Evolutionary conservation across 2,888 invertebrate genomes (phyloP).

Genomic region (Epinotia nisella): DNA sequence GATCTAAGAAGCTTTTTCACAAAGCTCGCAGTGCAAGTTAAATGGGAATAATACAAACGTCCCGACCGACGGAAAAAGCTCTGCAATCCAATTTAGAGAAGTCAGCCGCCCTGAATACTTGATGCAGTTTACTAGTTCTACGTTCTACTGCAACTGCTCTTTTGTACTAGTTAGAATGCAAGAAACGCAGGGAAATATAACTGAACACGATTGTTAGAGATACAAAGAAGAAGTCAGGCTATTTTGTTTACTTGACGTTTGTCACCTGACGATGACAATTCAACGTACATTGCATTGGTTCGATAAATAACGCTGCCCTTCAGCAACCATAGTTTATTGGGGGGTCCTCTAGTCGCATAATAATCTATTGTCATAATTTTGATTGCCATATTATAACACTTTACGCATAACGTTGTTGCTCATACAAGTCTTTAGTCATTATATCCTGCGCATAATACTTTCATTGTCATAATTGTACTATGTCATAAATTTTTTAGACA

Average conservation of each 20-base stretch:
- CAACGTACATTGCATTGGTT: too few relatives aligned
- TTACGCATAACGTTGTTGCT: too few relatives aligned
- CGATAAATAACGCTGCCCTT: too few relatives aligned
- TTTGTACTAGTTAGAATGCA: background rate
- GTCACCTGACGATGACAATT: background rate
- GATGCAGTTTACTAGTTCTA: background rate
- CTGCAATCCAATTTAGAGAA: background rate
- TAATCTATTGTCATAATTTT: too few relatives aligned
- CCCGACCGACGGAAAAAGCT: background rate
- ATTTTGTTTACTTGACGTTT: background rate
- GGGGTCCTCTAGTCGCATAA: too few relatives aligned
- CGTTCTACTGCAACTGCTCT: background rate
- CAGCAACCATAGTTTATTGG: too few relatives aligned
- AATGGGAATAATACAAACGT: conserved; percentile 5
- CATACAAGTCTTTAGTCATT: too few relatives aligned
- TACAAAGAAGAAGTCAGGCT: background rate
- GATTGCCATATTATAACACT: too few relatives aligned
- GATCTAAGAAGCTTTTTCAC: background rate
- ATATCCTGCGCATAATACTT: too few relatives aligned
- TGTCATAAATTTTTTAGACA: too few relatives aligned
- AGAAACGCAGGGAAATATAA: too few relatives aligned
- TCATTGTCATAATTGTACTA: too few relatives aligned
- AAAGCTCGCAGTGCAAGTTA: background rate
- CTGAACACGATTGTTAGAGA: background rate
- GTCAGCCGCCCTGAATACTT: background rate